A percentile compares a stretch with the other conserved stretches of the same genome.
Conservation (phyloP, 2,888 invertebrate genomes). For the Agrotis ipsilon region DNA sequence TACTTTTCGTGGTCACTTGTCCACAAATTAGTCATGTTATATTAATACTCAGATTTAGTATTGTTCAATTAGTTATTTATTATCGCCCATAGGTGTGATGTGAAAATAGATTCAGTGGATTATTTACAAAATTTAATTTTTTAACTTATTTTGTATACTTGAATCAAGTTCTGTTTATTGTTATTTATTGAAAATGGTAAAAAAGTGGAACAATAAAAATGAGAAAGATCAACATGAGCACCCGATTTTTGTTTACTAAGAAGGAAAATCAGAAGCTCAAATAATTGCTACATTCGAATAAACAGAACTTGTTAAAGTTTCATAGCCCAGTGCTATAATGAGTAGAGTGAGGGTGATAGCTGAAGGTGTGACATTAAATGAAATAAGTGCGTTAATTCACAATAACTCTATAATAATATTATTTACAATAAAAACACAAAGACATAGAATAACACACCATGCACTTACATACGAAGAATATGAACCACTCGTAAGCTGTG, state of each 20-base stretch:
- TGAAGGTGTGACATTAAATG: slow-evolving; percentile 85
- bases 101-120: slow-evolving; percentile 60
- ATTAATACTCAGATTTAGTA: slow-evolving; percentile 58
- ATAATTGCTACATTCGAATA: slow-evolving; percentile 17
- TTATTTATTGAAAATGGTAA: background rate
- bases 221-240: slow-evolving; percentile 1
- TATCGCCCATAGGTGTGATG: slow-evolving; percentile 63
- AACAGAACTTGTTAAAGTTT: slow-evolving; percentile 72
- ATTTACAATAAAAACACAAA: slow-evolving; percentile 86
- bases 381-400: slow-evolving; percentile 90
- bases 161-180: slow-evolving; percentile 56
- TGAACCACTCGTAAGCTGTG: slow-evolving; percentile 86
- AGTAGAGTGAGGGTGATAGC: slow-evolving; percentile 81
- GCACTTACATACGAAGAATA: slow-evolving; percentile 88
- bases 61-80: slow-evolving; percentile 68
- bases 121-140: slow-evolving; percentile 60
- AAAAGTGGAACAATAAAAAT: background rate
- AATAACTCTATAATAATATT: slow-evolving; percentile 89
- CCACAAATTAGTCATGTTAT: slow-evolving; percentile 81
- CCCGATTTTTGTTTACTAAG: slow-evolving; percentile 15
- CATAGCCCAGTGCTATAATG: slow-evolving; percentile 73
- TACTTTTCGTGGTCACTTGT: slow-evolving; percentile 58
- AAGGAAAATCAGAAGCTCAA: slow-evolving; percentile 13
- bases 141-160: slow-evolving; percentile 28
- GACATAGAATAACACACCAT: slow-evolving; percentile 89